phyloP scores from a whole-genome alignment of 2,797 vertebrate species.

The Malacoraja senta region DNA sequence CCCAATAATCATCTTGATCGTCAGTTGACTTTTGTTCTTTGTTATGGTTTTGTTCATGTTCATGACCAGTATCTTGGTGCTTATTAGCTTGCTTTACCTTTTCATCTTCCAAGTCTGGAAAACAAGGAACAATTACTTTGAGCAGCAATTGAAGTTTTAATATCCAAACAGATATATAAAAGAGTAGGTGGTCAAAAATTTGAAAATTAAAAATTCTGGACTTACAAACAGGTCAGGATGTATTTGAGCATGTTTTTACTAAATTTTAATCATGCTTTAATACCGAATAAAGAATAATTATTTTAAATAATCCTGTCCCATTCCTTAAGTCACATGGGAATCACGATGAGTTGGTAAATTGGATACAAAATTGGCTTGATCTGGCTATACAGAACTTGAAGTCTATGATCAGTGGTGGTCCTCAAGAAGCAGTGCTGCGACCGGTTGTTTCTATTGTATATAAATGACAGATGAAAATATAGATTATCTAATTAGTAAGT shows the following conservation, averaged over 20 bases:
- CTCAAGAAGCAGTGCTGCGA: too few relatives aligned
- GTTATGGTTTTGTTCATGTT: background rate
- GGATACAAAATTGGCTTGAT: too few relatives aligned
- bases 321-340: background rate
- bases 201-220: background rate
- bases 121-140: background rate
- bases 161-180: background rate
- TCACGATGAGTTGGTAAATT: too few relatives aligned
- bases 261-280: background rate
- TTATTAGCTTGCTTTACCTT: background rate
- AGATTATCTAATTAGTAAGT: too few relatives aligned
- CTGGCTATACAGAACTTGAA: too few relatives aligned
- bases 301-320: background rate
- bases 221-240: background rate
- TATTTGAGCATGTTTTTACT: background rate
- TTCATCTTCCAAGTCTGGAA: slow-evolving; percentile 7
- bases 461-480: too few relatives aligned
- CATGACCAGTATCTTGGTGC: background rate
- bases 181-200: background rate
- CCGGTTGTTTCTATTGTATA: too few relatives aligned
- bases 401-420: too few relatives aligned
- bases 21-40: background rate
- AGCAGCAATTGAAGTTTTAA: background rate
- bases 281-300: background rate
- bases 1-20: background rate